phyloP scores from a whole-genome alignment of 1,140 invertebrate genomes.

The Hyles euphorbiae region DNA sequence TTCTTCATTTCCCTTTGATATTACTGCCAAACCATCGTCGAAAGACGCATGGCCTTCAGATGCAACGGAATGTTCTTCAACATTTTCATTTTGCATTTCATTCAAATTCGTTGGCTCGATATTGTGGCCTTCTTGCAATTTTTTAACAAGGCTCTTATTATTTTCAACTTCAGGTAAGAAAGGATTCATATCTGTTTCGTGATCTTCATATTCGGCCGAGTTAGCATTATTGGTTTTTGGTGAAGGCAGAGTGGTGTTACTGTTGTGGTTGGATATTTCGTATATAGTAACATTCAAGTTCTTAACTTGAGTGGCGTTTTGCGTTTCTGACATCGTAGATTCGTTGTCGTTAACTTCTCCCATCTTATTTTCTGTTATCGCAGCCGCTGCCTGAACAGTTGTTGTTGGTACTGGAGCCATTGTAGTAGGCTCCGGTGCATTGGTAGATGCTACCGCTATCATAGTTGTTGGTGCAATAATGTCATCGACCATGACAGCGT shows the following conservation, averaged over 20 bases:
- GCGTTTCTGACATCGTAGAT: slow-evolving; percentile 7
- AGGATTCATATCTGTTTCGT: slow-evolving; percentile 78
- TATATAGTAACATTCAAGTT: slow-evolving; percentile 63
- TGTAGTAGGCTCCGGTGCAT: background rate
- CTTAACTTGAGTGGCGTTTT: slow-evolving; percentile 40
- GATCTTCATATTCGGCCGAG: slow-evolving; percentile 54
- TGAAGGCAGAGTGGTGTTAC: slow-evolving; percentile 31
- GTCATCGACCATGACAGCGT: slow-evolving; percentile 1
- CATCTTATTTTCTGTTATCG: slow-evolving; percentile 12
- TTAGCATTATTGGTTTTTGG: slow-evolving; percentile 35
- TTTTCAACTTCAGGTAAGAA: slow-evolving; percentile 79
- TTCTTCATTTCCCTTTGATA: slow-evolving; percentile 8
- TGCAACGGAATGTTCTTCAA: slow-evolving; percentile 40
- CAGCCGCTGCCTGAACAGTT: slow-evolving; percentile 7
- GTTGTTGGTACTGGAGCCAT: slow-evolving; percentile 1
- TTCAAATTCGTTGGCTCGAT: slow-evolving; percentile 56
- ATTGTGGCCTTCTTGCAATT: slow-evolving; percentile 72
- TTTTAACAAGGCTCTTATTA: slow-evolving; percentile 75
- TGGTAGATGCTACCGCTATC: slow-evolving; percentile 4
- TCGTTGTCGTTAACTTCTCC: slow-evolving; percentile 12
- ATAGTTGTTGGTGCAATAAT: background rate
- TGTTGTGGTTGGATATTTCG: slow-evolving; percentile 51
- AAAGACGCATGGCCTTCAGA: slow-evolving; percentile 12
- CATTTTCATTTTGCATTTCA: slow-evolving; percentile 66
- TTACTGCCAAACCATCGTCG: slow-evolving; percentile 13